Percentiles rank a stretch among this genome's conserved stretches.
These are phyloP conservation scores for Dasyurus viverrinus DNA, from an alignment of 2,113 vertebrate genomes.

Conservation along the genomic window DNA sequence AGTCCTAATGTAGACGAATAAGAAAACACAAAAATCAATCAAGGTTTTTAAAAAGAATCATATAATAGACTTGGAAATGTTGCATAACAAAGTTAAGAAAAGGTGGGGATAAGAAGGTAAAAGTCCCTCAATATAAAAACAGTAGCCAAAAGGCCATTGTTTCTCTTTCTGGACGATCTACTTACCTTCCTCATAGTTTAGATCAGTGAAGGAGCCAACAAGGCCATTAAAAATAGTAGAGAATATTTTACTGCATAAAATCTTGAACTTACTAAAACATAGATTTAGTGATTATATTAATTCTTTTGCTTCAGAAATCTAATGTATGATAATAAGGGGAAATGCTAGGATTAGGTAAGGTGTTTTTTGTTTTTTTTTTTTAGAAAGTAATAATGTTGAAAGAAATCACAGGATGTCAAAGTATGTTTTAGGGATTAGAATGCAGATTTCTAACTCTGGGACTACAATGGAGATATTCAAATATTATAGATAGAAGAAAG, in stretches of 20 bases:
- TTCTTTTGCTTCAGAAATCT: neutral
- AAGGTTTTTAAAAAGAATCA: slow-evolving; percentile 38
- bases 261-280: slow-evolving; percentile 13
- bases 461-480: neutral
- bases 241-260: slow-evolving; percentile 15
- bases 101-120: neutral
- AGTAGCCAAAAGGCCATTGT: neutral
- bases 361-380: neutral
- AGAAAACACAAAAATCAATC: slow-evolving; percentile 30
- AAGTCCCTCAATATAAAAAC: neutral
- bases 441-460: slow-evolving; percentile 9
- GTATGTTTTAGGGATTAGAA: slow-evolving; percentile 29
- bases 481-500: neutral
- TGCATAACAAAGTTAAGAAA: neutral
- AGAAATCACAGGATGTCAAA: slow-evolving; percentile 27
- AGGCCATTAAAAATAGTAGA: neutral
- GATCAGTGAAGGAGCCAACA: neutral
- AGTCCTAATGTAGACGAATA: neutral
- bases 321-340: neutral
- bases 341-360: slow-evolving; percentile 33
- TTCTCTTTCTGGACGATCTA: neutral
- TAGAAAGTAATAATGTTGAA: slow-evolving; percentile 41
- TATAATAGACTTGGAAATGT: slow-evolving; percentile 21
- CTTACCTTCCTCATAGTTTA: neutral
- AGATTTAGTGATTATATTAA: slow-evolving; percentile 11